Percentiles rank a stretch among this genome's conserved stretches.
These are phyloP conservation scores for Hipparchia sbordonii DNA, from an alignment of 2,888 invertebrate species.

Conservation along the genomic window DNA sequence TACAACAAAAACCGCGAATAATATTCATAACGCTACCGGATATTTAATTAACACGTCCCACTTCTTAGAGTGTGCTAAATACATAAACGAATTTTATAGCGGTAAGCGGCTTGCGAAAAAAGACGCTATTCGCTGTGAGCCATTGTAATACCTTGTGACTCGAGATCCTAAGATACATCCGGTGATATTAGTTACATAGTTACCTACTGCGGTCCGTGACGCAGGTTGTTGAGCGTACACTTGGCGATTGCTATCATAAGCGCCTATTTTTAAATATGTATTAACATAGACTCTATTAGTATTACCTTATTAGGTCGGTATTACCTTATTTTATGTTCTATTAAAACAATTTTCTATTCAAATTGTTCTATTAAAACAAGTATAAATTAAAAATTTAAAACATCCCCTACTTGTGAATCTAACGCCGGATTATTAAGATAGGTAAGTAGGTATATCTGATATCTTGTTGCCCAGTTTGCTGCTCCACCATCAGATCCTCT, in stretches of 20 bases:
- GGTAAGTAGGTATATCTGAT: too few species aligned
- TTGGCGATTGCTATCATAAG: not conserved
- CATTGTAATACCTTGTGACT: slow-evolving; percentile 48
- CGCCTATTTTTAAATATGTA: not conserved
- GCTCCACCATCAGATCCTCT: too few species aligned
- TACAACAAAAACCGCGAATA: slow-evolving; percentile 52
- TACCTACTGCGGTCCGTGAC: slow-evolving; percentile 24
- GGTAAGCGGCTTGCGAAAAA: slow-evolving; percentile 53
- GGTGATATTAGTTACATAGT: slow-evolving; percentile 46
- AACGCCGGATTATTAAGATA: too few species aligned
- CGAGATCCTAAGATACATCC: slow-evolving; percentile 57
- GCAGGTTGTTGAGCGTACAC: slow-evolving; percentile 26
- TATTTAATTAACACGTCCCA: slow-evolving; percentile 66
- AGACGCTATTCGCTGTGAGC: slow-evolving; percentile 53
- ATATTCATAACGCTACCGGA: slow-evolving; percentile 62
- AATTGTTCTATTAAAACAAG: too few species aligned
- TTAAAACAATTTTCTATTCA: too few species aligned
- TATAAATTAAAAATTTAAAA: too few species aligned
- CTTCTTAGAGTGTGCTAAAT: slow-evolving; percentile 65
- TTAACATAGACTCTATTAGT: too few species aligned
- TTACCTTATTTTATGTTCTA: too few species aligned
- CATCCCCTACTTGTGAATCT: too few species aligned
- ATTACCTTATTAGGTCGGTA: too few species aligned
- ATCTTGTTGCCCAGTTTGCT: too few species aligned
- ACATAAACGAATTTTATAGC: slow-evolving; percentile 66